Evolutionary conservation across 2,888 invertebrate species (phyloP).

Genomic region (Agelastica alni): DNA sequence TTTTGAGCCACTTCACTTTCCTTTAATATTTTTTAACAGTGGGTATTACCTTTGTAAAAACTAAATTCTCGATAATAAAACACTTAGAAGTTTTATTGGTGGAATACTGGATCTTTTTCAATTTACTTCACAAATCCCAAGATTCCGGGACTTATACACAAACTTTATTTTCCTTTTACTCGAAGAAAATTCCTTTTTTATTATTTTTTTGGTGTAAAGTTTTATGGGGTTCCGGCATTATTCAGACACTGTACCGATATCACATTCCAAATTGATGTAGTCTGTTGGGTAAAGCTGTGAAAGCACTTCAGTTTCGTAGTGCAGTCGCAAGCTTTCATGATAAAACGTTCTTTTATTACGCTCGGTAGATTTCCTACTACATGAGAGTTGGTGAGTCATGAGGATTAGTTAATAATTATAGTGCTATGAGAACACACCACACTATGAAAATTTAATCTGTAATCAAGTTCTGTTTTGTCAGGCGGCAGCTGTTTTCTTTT

Average conservation of each 20-base stretch:
- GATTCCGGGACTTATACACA: not conserved
- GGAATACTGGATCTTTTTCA: not conserved
- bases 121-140: slow-evolving; percentile 1
- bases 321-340: not conserved
- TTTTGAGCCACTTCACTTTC: no score
- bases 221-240: not conserved
- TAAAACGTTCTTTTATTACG: not conserved
- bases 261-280: not conserved
- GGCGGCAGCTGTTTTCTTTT: no score
- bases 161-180: no score
- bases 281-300: not conserved
- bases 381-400: not conserved
- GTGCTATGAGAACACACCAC: no score
- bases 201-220: not conserved
- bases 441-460: no score
- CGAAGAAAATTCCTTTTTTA: not conserved
- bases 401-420: not conserved
- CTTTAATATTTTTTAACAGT: no score
- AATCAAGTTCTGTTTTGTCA: no score
- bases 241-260: not conserved
- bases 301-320: not conserved
- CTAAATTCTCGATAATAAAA: no score
- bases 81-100: no score
- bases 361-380: not conserved
- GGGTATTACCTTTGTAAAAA: no score